phyloP scores from a whole-genome alignment of 2,113 vertebrate genomes.

The rabbit (Oryctolagus cuniculus) region mOryCun1.1 NC_091432.1:84861001-84861500 shows the following conservation, averaged over 20 bases:
- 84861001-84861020: constrained; percentile 37
- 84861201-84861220: background rate
- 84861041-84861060: constrained; percentile 8
- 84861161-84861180: background rate
- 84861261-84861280: constrained; percentile 42
- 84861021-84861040: background rate
- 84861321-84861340: background rate
- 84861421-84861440: constrained; percentile 8
- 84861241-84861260: constrained; percentile 7
- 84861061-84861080: constrained; percentile 14
- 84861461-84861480: constrained; percentile 68
- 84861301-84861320: background rate
- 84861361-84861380: constrained; percentile 23
- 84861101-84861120: constrained; percentile 45
- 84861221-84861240: constrained; percentile 45
- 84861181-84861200: background rate
- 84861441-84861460: constrained; percentile 61
- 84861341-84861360: constrained; percentile 14
- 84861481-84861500: constrained; percentile 84
- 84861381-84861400: constrained; percentile 2
- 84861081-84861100: background rate
- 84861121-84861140: background rate
- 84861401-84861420: constrained; percentile 25
- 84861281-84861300: background rate
- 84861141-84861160: constrained; percentile 7